Evolutionary conservation across 2,113 vertebrate genomes (phyloP), one percentile per base, ranked within the genome.

Genomic region (Sitta europaea): DNA sequence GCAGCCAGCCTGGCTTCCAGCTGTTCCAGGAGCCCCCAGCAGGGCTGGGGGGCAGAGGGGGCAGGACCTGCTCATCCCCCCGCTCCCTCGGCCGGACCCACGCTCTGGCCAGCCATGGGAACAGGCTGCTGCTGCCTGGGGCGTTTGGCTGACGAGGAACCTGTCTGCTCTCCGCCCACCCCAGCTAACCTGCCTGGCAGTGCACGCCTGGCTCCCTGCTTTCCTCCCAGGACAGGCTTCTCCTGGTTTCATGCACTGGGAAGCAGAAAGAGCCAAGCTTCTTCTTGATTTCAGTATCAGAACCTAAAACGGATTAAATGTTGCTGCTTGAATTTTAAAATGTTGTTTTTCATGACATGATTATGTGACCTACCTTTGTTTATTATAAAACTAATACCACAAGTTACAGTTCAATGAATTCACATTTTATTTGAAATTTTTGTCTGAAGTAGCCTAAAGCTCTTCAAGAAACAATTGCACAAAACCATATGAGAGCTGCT

Each of bases 321-420:
- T 53, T 93, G 50, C 71, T 79, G 18, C 59, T 78, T 79, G 71
- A 76, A 71, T 95, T 88, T 75, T 84, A 91, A 77, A 88, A 75
- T 9, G 72, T 25, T 91, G 51, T 57, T 95, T 96, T 94, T 72
- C 96, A 75, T 66, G 87, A 97, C 81, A 40, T 70, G 84, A 96
- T 97, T 82, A 97, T 97, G 97, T 96, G 95, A 98, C 98, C 98
- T 98, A 91, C 97, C 98, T 98, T 97, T 98, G 98, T 98, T 98
- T 98, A 98, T 98, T 97, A 98, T 98, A 98, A 98, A 97, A 97
- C 96, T 97, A 97, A 97, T 98, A 97, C 97, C 55, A 89, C 87
- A 85, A 87, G 98, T 98, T 97, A 98, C 99, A 98, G 98, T 97
- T 98, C 98, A 98, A 80, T 96, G 98, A 91, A 96, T 98, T 98